phyloP scores from a whole-genome alignment of 2,113 vertebrate species.

The Jacana jacana region DNA sequence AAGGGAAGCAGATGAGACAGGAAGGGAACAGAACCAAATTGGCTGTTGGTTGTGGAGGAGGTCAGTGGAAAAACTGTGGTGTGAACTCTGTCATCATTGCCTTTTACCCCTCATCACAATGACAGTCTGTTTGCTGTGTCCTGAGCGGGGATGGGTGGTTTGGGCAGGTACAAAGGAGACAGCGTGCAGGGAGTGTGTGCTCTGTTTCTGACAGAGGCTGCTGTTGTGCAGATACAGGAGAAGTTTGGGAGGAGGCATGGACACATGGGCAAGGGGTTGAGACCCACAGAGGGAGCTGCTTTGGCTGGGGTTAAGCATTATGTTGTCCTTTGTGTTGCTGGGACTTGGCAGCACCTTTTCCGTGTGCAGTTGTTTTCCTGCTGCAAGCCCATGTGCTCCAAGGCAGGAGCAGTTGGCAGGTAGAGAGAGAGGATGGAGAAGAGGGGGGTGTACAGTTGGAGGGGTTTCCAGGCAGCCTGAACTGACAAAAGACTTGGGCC shows the following conservation, averaged over 20 bases:
- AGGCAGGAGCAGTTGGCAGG: neutral
- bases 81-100: neutral
- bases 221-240: neutral
- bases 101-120: neutral
- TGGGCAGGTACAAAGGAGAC: neutral
- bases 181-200: rapidly evolving
- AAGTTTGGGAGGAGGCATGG: neutral
- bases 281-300: neutral
- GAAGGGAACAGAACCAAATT: neutral
- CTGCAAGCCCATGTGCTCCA: rapidly evolving
- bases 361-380: neutral
- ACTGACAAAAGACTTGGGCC: neutral
- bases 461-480: neutral
- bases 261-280: neutral
- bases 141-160: rapidly evolving
- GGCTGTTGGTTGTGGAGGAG: neutral
- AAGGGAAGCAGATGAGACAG: neutral
- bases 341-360: neutral
- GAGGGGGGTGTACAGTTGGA: neutral
- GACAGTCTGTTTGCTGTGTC: rapidly evolving
- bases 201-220: too few species aligned
- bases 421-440: neutral
- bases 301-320: rapidly evolving
- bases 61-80: neutral
- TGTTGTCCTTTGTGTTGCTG: rapidly evolving